Conservation (phyloP, 2,113 vertebrate species). For the Lota lota region DNA sequence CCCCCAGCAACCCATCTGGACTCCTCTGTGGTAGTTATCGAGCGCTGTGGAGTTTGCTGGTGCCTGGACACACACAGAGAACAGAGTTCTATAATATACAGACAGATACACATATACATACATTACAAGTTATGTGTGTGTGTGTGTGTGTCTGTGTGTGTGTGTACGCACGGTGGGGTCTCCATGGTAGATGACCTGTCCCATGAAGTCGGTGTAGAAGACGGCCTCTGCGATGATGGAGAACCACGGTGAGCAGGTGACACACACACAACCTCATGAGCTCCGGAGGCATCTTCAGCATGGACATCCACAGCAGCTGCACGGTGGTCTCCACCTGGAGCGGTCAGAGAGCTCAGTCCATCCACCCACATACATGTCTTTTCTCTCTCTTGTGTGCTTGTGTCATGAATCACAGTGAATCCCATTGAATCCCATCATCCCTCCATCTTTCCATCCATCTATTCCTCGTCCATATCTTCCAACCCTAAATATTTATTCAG, state of each 20-base stretch:
- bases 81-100: background rate
- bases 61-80: slow-evolving; percentile 65
- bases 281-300: slow-evolving; percentile 94
- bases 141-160: background rate
- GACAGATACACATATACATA: no score
- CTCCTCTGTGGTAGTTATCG: slow-evolving; percentile 84
- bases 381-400: no score
- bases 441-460: background rate
- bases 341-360: background rate
- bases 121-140: background rate
- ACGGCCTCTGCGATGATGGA: slow-evolving; percentile 93
- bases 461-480: background rate
- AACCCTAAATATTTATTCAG: no score
- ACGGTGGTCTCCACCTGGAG: slow-evolving; percentile 84
- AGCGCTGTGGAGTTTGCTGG: slow-evolving; percentile 82
- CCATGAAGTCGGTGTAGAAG: slow-evolving; percentile 99
- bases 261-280: slow-evolving; percentile 86
- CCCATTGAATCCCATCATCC: background rate
- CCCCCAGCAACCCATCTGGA: slow-evolving; percentile 98
- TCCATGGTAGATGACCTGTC: slow-evolving; percentile 92
- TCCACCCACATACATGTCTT: no score
- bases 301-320: slow-evolving; percentile 90
- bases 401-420: background rate
- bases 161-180: slow-evolving; percentile 81
- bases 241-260: slow-evolving; percentile 96